phyloP scores from a whole-genome alignment of 2,113 vertebrate genomes.

The Oreotrochilus melanogaster region DNA sequence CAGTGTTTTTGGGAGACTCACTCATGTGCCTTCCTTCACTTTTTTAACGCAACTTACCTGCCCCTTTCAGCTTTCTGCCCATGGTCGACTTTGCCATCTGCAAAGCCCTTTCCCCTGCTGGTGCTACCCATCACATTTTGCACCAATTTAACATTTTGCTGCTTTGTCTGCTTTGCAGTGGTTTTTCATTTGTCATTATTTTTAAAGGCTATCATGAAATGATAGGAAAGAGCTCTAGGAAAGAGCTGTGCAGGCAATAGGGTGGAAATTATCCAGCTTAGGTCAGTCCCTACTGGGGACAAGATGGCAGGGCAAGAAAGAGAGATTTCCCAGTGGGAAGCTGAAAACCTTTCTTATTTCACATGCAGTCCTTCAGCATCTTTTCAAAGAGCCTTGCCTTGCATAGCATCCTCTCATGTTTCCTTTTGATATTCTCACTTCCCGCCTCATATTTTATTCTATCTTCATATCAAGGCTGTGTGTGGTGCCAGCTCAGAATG shows the following conservation, averaged over 20 bases:
- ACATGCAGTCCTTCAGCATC: not conserved
- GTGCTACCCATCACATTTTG: not conserved
- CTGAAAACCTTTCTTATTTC: slow-evolving; percentile 35
- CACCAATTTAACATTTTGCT: not conserved
- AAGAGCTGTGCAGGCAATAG: not conserved
- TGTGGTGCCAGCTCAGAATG: slow-evolving; percentile 17
- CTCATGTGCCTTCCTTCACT: not conserved
- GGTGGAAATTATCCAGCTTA: slow-evolving; percentile 11
- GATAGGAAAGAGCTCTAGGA: not conserved
- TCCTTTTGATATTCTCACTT: slow-evolving; percentile 62
- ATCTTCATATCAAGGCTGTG: slow-evolving; percentile 21
- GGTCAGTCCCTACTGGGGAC: not conserved
- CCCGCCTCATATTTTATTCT: slow-evolving; percentile 54
- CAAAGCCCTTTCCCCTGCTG: not conserved
- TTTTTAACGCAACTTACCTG: not conserved
- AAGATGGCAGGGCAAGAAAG: not conserved
- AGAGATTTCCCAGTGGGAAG: not conserved
- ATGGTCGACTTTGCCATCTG: not conserved
- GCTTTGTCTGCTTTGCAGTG: not conserved
- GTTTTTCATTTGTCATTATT: slow-evolving; percentile 10
- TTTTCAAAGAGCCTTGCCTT: slow-evolving; percentile 57
- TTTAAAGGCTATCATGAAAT: not conserved
- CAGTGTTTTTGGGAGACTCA: no score
- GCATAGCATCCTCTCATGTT: slow-evolving; percentile 42
- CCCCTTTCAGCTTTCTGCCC: not conserved